A percentile compares a stretch with the other conserved stretches of the same genome.
phyloP scores from a whole-genome alignment of 1,140 invertebrate genomes.

The Gryon sp. region DNA sequence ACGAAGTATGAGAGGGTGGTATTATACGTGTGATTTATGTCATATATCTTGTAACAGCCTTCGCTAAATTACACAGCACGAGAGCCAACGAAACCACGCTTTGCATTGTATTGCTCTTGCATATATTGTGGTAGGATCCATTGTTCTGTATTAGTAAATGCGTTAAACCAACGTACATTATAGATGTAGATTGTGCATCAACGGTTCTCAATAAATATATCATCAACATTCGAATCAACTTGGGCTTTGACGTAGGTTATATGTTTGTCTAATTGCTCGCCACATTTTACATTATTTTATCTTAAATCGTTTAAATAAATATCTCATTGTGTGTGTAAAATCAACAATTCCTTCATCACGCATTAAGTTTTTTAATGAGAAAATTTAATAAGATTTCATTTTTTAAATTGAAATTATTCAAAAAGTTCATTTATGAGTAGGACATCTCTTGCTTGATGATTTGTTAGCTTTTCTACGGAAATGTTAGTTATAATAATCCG shows the following conservation, averaged over 20 bases:
- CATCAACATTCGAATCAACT: not conserved
- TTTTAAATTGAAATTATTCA: too few species aligned
- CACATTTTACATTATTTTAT: too few species aligned
- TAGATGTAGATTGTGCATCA: slow-evolving; percentile 32
- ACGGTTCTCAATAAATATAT: slow-evolving; percentile 24
- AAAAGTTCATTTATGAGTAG: too few species aligned
- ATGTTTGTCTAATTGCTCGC: not conserved
- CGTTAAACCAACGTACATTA: slow-evolving; percentile 39
- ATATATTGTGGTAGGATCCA: slow-evolving; percentile 44
- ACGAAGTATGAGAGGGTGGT: slow-evolving; percentile 17
- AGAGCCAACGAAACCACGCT: slow-evolving; percentile 35
- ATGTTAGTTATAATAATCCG: too few species aligned
- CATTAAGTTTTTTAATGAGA: too few species aligned
- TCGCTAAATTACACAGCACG: slow-evolving; percentile 29
- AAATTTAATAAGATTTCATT: too few species aligned
- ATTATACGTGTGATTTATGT: slow-evolving; percentile 46
- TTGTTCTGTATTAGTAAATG: slow-evolving; percentile 47
- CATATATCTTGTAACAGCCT: slow-evolving; percentile 51
- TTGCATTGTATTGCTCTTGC: slow-evolving; percentile 48
- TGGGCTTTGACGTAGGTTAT: not conserved
- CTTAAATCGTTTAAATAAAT: too few species aligned
- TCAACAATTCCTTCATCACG: too few species aligned
- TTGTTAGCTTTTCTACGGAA: too few species aligned
- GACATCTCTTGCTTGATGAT: too few species aligned
- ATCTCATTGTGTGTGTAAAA: too few species aligned